Conservation (phyloP, 2,113 vertebrate species). For the Etheostoma spectabile region DNA sequence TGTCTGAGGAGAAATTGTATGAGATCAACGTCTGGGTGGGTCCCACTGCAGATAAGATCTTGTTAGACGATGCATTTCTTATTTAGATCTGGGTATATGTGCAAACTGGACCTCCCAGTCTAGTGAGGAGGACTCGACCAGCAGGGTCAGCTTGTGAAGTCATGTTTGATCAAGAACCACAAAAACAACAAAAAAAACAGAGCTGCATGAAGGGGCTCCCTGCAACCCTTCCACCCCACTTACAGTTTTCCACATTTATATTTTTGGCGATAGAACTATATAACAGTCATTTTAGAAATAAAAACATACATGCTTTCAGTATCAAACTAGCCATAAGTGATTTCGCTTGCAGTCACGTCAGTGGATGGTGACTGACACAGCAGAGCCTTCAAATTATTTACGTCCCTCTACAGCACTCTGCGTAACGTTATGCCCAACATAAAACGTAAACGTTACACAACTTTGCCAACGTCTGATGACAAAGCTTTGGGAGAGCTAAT, state of each 20-base stretch:
- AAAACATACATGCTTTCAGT: neutral
- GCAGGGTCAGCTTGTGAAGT: slow-evolving; percentile 11
- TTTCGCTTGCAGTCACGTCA: neutral
- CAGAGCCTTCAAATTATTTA: neutral
- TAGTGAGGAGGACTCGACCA: neutral
- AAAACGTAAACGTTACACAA: neutral
- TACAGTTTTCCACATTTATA: neutral
- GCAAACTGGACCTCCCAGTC: slow-evolving; percentile 5
- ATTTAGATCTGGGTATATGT: neutral
- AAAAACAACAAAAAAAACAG: no score
- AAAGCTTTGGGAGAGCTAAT: neutral
- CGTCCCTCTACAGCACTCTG: neutral
- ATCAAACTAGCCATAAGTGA: neutral
- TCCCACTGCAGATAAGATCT: neutral
- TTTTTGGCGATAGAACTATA: neutral
- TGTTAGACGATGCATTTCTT: neutral
- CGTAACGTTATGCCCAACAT: no score
- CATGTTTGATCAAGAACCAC: slow-evolving; percentile 13
- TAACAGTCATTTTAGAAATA: neutral
- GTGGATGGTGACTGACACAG: neutral
- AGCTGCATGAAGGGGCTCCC: neutral
- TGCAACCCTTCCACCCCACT: no score
- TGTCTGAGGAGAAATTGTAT: slow-evolving; percentile 81
- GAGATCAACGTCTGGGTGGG: neutral
- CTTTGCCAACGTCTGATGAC: neutral